These are phyloP conservation scores for Cactoblastis cactorum DNA, from an alignment of 2,888 invertebrate species.

Conservation along the genomic window DNA sequence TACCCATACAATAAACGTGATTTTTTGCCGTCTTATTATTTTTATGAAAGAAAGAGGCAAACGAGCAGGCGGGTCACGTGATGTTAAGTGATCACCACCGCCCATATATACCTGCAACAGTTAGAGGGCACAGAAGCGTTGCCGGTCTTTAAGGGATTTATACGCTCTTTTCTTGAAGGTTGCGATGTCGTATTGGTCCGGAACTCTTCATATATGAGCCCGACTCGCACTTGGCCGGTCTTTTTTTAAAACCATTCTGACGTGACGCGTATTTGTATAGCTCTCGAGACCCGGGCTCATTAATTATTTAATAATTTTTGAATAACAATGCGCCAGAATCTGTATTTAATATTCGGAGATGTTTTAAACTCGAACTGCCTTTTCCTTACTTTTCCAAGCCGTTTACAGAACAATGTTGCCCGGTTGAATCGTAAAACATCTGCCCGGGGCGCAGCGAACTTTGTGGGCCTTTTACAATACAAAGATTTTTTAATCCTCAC, in stretches of 20 bases:
- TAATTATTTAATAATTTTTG: constrained; percentile 21
- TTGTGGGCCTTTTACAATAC: constrained; percentile 3
- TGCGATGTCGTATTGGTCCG: too few relatives aligned
- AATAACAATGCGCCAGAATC: constrained; percentile 23
- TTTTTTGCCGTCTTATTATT: too few relatives aligned
- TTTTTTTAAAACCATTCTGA: constrained; percentile 41
- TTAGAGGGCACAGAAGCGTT: too few relatives aligned
- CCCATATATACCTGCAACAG: too few relatives aligned
- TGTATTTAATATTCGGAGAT: constrained; percentile 21
- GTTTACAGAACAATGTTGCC: constrained; percentile 13
- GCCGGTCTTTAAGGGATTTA: too few relatives aligned
- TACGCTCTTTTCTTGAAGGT: too few relatives aligned
- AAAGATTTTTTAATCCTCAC: constrained; percentile 13
- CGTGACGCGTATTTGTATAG: constrained; percentile 26
- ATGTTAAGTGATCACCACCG: too few relatives aligned
- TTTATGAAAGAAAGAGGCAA: too few relatives aligned
- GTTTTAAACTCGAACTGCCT: constrained; percentile 9
- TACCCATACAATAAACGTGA: too few relatives aligned
- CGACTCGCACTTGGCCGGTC: too few relatives aligned
- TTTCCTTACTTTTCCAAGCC: constrained; percentile 8
- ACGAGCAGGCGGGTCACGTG: too few relatives aligned
- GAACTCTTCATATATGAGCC: too few relatives aligned
- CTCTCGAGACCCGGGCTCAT: constrained; percentile 5
- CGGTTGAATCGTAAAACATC: constrained; percentile 14
- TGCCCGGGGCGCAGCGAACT: constrained; percentile 10